Evolutionary conservation across 2,113 vertebrate genomes (phyloP).

Genomic region (Pantherophis guttatus): DNA sequence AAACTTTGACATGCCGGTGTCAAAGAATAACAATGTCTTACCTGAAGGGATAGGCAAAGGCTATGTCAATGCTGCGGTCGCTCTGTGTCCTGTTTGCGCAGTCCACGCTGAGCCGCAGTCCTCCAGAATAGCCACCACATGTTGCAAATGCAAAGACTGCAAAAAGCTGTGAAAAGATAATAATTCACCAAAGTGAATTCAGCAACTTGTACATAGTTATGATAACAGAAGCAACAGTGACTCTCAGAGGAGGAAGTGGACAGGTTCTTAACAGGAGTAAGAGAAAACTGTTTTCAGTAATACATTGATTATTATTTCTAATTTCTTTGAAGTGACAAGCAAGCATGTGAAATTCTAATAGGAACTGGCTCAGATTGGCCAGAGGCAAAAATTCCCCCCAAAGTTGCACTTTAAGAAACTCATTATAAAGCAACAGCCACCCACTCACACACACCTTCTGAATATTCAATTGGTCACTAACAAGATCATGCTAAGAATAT

Average conservation of each 20-base stretch:
- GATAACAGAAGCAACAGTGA: not conserved
- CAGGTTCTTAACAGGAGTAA: not conserved
- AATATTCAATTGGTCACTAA: not conserved
- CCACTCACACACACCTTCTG: not conserved
- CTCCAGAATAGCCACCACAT: conserved; percentile 96
- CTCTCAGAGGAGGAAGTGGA: not conserved
- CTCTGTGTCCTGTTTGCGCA: conserved; percentile 94
- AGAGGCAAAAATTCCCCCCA: not conserved
- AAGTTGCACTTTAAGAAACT: not conserved
- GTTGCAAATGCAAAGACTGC: conserved; percentile 99
- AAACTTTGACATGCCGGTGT: accelerated
- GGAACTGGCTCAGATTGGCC: not conserved
- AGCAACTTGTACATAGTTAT: not conserved
- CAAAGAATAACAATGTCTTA: conserved; percentile 49
- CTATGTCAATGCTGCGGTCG: conserved; percentile 90
- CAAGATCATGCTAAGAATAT: not conserved
- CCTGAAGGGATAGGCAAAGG: conserved; percentile 96
- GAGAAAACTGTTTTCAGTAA: not conserved
- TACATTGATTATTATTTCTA: not conserved
- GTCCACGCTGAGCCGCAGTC: conserved; percentile 92
- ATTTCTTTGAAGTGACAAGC: not conserved
- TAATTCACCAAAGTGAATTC: not conserved
- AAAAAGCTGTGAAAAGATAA: conserved; percentile 84
- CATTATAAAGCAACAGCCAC: not conserved
- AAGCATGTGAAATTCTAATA: not conserved